These are phyloP conservation scores for Corella eumyota DNA, from an alignment of 23 tunicate species.

Conservation along the genomic window DNA sequence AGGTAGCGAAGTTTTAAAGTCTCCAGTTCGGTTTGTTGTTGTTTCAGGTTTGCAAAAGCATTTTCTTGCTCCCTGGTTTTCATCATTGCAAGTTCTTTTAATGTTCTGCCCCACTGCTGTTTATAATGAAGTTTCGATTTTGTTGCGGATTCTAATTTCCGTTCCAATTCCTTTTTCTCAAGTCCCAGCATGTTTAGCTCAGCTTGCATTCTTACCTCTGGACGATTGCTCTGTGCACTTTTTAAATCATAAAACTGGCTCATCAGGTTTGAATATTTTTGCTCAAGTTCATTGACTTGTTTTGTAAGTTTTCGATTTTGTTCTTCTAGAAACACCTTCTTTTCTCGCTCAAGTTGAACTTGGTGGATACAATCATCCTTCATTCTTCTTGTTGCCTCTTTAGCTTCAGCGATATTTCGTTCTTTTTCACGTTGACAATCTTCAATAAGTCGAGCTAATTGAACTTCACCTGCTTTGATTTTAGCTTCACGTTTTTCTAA, in stretches of 20 bases:
- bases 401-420: conserved; percentile 32
- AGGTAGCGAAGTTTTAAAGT: conserved; percentile 45
- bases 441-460: conserved; percentile 51
- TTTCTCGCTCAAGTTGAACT: conserved; percentile 77
- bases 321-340: conserved; percentile 30
- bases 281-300: conserved; percentile 67
- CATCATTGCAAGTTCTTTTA: conserved; percentile 79
- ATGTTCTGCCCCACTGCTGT: conserved; percentile 94
- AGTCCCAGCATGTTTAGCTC: conserved; percentile 56
- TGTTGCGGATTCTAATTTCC: conserved; percentile 69
- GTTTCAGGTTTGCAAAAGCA: conserved; percentile 75
- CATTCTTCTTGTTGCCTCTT: conserved; percentile 62
- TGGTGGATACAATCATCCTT: conserved; percentile 83
- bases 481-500: conserved; percentile 77
- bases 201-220: conserved; percentile 80
- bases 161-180: conserved; percentile 84
- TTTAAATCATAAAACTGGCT: conserved; percentile 50
- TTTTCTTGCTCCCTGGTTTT: conserved; percentile 88
- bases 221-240: conserved; percentile 47
- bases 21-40: conserved; percentile 92
- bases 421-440: conserved; percentile 69
- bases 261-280: conserved; percentile 58
- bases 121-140: conserved; percentile 97
- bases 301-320: conserved; percentile 51
- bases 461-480: conserved; percentile 52